A percentile compares a stretch with the other conserved stretches of the same genome.
These are phyloP conservation scores for Morelia viridis DNA, from an alignment of 2,797 vertebrate genomes.

Conservation along the genomic window DNA sequence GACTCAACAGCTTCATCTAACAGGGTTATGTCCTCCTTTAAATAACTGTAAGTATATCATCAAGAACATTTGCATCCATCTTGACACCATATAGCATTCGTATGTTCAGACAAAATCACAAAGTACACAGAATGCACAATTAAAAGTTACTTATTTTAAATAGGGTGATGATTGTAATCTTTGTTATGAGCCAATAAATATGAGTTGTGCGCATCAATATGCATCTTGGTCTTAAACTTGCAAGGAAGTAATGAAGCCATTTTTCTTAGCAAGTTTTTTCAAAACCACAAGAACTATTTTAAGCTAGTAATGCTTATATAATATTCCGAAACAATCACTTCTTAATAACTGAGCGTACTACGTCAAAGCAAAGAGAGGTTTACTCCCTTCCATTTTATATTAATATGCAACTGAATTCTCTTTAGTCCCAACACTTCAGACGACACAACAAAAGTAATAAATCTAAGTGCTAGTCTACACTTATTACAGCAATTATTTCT, in stretches of 20 bases:
- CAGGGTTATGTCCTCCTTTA: background rate
- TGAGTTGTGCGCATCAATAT: background rate
- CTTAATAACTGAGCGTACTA: background rate
- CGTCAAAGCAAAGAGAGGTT: background rate
- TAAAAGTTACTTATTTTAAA: background rate
- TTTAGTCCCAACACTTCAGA: background rate
- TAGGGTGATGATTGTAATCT: background rate
- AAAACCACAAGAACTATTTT: background rate
- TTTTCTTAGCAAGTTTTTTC: background rate
- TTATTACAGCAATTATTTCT: background rate
- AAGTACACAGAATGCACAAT: background rate
- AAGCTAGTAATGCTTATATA: slow-evolving; percentile 5
- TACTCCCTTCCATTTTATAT: background rate
- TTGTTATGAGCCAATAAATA: background rate
- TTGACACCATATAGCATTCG: background rate
- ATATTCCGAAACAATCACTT: background rate
- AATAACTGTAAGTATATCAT: background rate
- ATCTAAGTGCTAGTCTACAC: background rate
- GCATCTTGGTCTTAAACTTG: background rate
- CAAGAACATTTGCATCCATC: background rate
- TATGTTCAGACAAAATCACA: background rate
- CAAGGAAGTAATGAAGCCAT: background rate
- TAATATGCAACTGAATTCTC: background rate
- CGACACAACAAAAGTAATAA: background rate
- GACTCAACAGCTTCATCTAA: background rate